Base-by-base conservation (phyloP, 2,888 invertebrate genomes). In the Mellilla xanthometata region DNA sequence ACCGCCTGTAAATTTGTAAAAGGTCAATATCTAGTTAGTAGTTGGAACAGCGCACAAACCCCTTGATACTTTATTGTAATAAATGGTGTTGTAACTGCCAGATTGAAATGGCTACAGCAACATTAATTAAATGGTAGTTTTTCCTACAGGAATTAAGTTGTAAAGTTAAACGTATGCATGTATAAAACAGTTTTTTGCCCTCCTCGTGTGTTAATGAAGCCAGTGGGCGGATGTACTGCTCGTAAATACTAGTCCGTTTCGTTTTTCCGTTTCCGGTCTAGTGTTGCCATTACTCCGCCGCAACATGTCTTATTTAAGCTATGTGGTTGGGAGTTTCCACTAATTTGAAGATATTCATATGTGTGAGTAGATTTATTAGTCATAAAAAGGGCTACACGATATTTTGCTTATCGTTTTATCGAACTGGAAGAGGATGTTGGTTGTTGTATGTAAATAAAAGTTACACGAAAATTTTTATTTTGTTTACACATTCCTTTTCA, bases 171-270 rank as follows among this genome's bases (percentile, higher is more conserved):
- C 47, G 33, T 41, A 57, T 67, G 58, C 57, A 65, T 68, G 64
- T 56, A 62, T 57, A 62, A 63, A 55, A 56, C 62, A 53, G 61
- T 60, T 58, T 63, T 68, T 72, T 71, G 71, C 72, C 65, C 57
- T 62, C 57, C 58, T 58, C 71, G 73, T 71, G 73, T 74, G 69
- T 65, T 78, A 81, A 80, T 78, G 76, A 78, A 74, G 75, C 76
- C 73, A 72, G 72, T 68, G 72, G 71, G 76, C 85, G 87, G 87
- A 85, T 76, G 82, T 80, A 57, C 71, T 61, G 79, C 72, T 84
- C 86, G 86, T 88, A 88, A 87, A 88, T 88, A 86, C 81, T 76
- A 76, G 79, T 76, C 80, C 81, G 82, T 79, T 86, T 81, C 82
- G 86, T 82, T 84, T 85, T 84, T 81, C 85, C 85, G 82, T 71